Evolutionary conservation across 2,888 invertebrate species (phyloP), one percentile per base, ranked within the genome.

Genomic region (Amphipoea oculea): DNA sequence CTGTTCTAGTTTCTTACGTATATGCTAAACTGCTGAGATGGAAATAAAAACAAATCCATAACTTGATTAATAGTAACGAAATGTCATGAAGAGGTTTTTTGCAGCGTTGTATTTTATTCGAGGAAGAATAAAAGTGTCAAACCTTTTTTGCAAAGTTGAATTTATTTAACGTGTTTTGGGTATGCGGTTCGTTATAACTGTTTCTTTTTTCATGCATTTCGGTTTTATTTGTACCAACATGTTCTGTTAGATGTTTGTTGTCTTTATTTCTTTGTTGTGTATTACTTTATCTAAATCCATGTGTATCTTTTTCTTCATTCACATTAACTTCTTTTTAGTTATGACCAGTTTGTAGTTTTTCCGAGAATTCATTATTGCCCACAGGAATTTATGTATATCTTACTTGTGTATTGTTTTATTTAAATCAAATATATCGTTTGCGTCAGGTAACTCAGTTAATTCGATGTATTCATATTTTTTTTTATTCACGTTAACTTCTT

Each of bases 91-190:
- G 42, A 79, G 17, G 36, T 71, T 77, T 73, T 85, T 76, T 84
- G 65, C 45, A 0, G 23, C 63, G 45, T 71, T 68, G 48, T 45
- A 63, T 67, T 81, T 74, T 70, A 73, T 86, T 81, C 78, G 54
- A 42, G 72, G 78, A 78, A 69, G 62, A 68, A 73, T 76, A 75
- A 84, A 87, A 84, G 63, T 83, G 88, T 83, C 81, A 79, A 80
- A 79, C 54, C 45, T 78, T 87, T 87, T 83, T 84, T 68, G 72
- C 73, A 42, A 66, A 78, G 23, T 69, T 66, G 60, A 77, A 88
- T 87, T 87, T 85, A 85, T 81, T 76, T 79, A 66, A 82, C 76
- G 63, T n/a, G 78, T 69, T 86, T 80, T 80, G 74, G 74, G 79
- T 82, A 20, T 45, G 51, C 12, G 9, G 48, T 72, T 79, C 29